Conservation (phyloP, 2,888 invertebrate species). For the Physocephala rufipes region DNA sequence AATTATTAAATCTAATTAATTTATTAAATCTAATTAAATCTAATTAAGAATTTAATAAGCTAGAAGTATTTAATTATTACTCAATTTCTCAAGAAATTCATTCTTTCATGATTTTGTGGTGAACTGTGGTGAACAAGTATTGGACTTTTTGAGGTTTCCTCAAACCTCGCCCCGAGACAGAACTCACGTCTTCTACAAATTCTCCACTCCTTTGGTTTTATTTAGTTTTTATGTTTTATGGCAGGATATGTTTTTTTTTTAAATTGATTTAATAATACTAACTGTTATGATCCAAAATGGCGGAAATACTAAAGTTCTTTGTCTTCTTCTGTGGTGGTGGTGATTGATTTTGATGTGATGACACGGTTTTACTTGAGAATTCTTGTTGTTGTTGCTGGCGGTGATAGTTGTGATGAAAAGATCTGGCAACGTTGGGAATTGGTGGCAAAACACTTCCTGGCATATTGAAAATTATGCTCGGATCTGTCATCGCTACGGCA, state of each 20-base stretch:
- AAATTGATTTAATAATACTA: slow-evolving; percentile 43
- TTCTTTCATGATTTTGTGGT: too few species aligned
- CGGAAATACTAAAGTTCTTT: slow-evolving; percentile 65
- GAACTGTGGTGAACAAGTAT: too few species aligned
- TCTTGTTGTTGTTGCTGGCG: slow-evolving; percentile 38
- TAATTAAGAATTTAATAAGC: too few species aligned
- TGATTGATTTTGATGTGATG: slow-evolving; percentile 32
- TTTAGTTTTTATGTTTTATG: neutral
- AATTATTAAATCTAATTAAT: too few species aligned
- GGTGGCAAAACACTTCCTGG: slow-evolving; percentile 40
- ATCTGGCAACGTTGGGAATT: slow-evolving; percentile 50
- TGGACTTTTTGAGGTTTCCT: too few species aligned
- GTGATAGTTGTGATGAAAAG: too few species aligned
- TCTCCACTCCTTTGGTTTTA: neutral
- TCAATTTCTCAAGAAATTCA: too few species aligned
- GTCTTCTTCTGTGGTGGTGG: slow-evolving; percentile 56
- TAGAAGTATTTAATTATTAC: too few species aligned
- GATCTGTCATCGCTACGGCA: slow-evolving; percentile 23
- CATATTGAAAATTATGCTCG: slow-evolving; percentile 34
- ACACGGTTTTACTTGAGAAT: neutral
- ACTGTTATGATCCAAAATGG: slow-evolving; percentile 62
- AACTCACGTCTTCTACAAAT: too few species aligned
- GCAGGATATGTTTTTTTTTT: neutral
- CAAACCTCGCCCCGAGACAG: too few species aligned
- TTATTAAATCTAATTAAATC: too few species aligned